Evolutionary conservation across 2,888 invertebrate species (phyloP).

Genomic region (Myopa testacea): DNA sequence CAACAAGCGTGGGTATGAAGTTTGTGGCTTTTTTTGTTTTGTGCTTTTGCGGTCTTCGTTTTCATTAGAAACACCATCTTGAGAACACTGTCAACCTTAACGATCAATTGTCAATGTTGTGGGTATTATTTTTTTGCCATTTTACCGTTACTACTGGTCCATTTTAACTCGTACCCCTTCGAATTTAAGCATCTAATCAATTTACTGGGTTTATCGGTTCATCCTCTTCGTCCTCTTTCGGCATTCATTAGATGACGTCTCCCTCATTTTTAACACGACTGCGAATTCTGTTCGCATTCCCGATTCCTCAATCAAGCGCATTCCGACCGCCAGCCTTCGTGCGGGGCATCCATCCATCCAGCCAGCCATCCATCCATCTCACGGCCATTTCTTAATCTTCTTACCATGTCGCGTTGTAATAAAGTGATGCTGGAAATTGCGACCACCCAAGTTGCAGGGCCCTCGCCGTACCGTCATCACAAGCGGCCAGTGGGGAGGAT

Average conservation of each 20-base stretch:
- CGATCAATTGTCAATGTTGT: not conserved
- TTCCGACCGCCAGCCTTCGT: constrained; percentile 15
- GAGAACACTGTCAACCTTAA: no score
- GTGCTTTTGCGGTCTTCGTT: not conserved
- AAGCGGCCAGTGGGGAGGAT: constrained; percentile 42
- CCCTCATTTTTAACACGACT: not conserved
- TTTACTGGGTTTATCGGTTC: not conserved
- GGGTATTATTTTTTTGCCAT: not conserved
- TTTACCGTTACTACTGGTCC: not conserved
- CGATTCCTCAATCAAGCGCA: constrained; percentile 11
- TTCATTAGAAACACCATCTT: not conserved
- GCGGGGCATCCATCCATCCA: not conserved
- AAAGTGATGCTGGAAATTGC: constrained; percentile 47
- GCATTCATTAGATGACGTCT: not conserved
- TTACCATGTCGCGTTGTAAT: constrained; percentile 37
- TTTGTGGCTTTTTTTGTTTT: no score
- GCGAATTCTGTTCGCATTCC: not conserved
- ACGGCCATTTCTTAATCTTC: constrained; percentile 28
- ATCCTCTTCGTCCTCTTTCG: not conserved
- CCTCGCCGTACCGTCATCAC: constrained; percentile 40
- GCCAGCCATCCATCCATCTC: constrained; percentile 14
- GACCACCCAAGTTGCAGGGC: constrained; percentile 60
- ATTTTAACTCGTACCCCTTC: not conserved
- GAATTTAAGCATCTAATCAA: no score
- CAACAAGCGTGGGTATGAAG: not conserved